Base-by-base conservation (phyloP, 2,113 vertebrate species). In the Percina caprodes region DNA sequence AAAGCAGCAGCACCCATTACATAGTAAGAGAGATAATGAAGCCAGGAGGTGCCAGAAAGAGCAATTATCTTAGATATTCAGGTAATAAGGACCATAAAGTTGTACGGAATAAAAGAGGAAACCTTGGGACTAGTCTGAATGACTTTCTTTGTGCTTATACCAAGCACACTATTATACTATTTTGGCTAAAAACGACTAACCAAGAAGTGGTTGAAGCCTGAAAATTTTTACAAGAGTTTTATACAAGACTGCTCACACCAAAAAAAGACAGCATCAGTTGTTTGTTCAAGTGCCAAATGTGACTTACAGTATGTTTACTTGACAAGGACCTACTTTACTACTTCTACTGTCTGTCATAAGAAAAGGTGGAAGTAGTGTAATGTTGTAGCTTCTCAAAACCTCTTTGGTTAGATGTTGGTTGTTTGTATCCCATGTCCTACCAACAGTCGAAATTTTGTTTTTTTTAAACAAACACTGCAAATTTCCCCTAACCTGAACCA, bases 1-100 rank as follows among this genome's bases (percentile, higher is more conserved):
- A 75, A 88, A 86, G 85, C 86, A 87, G n/a, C n/a, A 59, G 69
- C 76, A 71, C 52, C 79, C 67, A 69, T 79, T 74, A 83, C 83
- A 84, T 46, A 80, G 85, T 86, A 75, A 86, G 76, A 77, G 70
- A 87, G 84, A 89, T 91, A 91, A 93, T 90, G 65, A 91, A 92
- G 85, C 70, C 60, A 85, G 69, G 51, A 82, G 88, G 74, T 79
- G 70, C 75, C n/a, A 42, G 60, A 56, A 66, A 77, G 68, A 86
- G 78, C 82, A 91, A 88, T 92, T 87, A 92, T 88, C 63, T 84
- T 80, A 87, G 87, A 90, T 80, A 83, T 80, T 69, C 74, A 71
- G 72, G 61, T 87, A 83, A 87, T 89, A 86, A 63, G 48, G 18
- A 83, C 72, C 45, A 82, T 72, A 82, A 86, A 86, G 86, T 79